Evolutionary conservation across 1,140 invertebrate species (phyloP), one percentile per base, ranked within the genome.

Genomic region (Diprion similis): DNA sequence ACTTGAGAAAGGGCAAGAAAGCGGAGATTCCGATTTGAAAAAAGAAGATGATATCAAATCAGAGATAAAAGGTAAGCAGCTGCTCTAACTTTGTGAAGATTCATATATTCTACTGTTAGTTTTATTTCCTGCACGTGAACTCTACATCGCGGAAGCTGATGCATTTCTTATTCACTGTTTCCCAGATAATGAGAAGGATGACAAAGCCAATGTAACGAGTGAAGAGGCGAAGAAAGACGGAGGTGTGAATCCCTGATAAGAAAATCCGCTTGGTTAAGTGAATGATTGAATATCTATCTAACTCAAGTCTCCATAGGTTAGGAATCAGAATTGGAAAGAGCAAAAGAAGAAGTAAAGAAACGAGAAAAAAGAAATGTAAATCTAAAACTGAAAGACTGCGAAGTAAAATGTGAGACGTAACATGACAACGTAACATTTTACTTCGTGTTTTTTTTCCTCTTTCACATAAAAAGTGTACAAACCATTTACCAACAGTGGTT

Each of bases 141-240:
- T 70, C 17, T 75, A 71, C 18, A 46, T 46, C 17, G 48, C 59
- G 67, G 64, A 71, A 71, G 10, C 24, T 48, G 59, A 77, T 67
- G n/a, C 68, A 73, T 37, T 37, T 37, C 24, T 37, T 37, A 37
- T 37, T 37, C 37, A 70, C 66, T 84, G 77, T 74, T 75, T 88
- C 88, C 24, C 78, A 92, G 91, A 92, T 81, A 91, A 91, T 76
- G 86, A 90, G 70, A 92, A 93, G 76, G 92, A 93, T 68, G 92
- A 92, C 18, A 89, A 90, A 65, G 85, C 90, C 64, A 87, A 89
- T 48, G 85, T 86, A 71, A 89, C 86, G 76, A 89, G 87, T 76
- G 92, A 93, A 71, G 91, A 92, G 78, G 84, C 88, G 73, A 92
- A 92, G 85, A 92, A 92, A 83, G 92, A 92, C 48, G 75, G 81